phyloP scores from a whole-genome alignment of 2,113 vertebrate species.

The Boulengeromyrus knoepffleri region DNA sequence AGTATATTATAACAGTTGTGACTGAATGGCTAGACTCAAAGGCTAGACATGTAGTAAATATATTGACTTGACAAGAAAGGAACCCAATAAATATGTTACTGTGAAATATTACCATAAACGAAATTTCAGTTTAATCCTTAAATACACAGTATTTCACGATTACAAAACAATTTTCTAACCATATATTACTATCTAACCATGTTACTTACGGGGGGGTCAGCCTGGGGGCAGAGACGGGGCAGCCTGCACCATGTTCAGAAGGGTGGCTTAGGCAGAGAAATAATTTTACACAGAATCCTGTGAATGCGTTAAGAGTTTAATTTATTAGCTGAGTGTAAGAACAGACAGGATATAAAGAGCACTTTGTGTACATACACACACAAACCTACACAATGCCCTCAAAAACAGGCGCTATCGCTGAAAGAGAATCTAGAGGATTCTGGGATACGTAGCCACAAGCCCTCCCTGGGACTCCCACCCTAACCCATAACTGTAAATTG shows the following conservation, averaged over 20 bases:
- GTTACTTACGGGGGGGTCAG: background rate
- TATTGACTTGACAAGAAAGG: background rate
- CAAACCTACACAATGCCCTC: background rate
- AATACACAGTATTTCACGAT: background rate
- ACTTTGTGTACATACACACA: background rate
- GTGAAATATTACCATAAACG: background rate
- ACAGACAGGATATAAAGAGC: conserved; percentile 2
- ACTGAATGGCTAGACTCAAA: background rate
- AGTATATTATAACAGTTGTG: background rate
- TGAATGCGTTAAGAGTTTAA: conserved; percentile 12
- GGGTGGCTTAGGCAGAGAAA: background rate
- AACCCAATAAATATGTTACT: background rate
- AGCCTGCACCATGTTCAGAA: background rate
- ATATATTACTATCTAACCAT: background rate
- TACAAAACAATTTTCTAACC: background rate
- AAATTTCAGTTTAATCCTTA: background rate
- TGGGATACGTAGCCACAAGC: background rate
- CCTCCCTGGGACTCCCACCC: background rate
- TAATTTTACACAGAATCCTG: conserved; percentile 1
- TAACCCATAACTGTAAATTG: background rate
- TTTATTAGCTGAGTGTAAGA: conserved; percentile 11
- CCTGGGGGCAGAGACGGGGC: background rate
- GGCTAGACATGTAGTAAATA: background rate
- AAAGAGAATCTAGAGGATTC: background rate
- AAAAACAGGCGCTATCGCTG: background rate